Evolutionary conservation across 2,113 vertebrate species (phyloP), one percentile per base, ranked within the genome.

Genomic region (Phasianus colchicus): DNA sequence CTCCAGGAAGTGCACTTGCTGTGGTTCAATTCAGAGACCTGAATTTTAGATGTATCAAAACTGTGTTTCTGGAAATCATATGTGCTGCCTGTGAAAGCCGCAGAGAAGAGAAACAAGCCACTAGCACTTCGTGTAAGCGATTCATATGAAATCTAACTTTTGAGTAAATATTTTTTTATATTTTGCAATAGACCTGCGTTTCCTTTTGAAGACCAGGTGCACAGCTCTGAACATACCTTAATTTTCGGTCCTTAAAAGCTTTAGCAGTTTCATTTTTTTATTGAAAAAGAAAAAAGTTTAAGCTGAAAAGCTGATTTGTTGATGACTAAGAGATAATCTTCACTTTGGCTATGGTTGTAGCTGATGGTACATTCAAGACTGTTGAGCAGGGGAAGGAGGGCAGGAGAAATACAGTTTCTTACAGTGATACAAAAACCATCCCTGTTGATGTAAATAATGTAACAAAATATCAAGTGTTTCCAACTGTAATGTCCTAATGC

Each of bases 1-100:
- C 87, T 71, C 64, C 52, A 72, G 93, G 76, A 93, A 94, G 69
- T 95, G 94, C 93, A 95, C 84, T 85, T 89, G 57, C 89, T 89
- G 67, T 72, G 85, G 72, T 64, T 52, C 45, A 40, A 6, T 75
- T 88, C 79, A 63, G 55, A 55, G 50, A 85, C 48, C 42, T 3
- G 18, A 70, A 85, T 92, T 85, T 79, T 71, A 61, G 47, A 74
- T 73, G 82, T 80, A 88, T 63, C 82, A 92, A 60, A 75, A 9
- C 27, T 71, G 40, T 77, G 61, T 84, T 94, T 83, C 71, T 80
- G 61, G 55, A 81, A 93, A 48, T 80, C 83, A 50, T 63, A 15
- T 2, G 17, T 60, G 43, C 42, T 75, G 45, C 30, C 1, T 79
- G 22, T 83, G 92, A 93, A 76, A 91, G 42, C 86, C 63, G 50